phyloP scores from a whole-genome alignment of 2,888 invertebrate genomes.

The Polydrusus tereticollis region DNA sequence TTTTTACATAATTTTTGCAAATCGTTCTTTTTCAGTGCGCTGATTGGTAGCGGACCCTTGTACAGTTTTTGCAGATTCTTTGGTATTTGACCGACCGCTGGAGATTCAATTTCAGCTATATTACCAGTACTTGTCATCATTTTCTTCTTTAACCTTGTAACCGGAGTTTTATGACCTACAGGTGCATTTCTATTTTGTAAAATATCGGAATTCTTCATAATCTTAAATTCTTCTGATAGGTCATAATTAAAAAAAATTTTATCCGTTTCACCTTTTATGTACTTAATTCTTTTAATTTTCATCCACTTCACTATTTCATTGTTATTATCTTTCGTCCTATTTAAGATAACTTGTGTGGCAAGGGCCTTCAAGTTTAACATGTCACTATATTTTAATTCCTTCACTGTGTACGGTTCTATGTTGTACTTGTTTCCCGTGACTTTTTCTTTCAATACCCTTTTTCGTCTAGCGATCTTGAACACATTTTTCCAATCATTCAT shows the following conservation, averaged over 20 bases:
- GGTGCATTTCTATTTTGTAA: not conserved
- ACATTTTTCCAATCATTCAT: constrained; percentile 24
- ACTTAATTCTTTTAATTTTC: not conserved
- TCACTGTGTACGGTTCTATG: not conserved
- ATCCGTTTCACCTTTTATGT: not conserved
- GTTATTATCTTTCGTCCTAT: not conserved
- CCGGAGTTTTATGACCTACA: not conserved
- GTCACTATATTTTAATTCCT: not conserved
- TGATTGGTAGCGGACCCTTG: not conserved
- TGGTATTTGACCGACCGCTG: not conserved
- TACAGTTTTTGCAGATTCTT: not conserved
- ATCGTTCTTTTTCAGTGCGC: not conserved
- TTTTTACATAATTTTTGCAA: not conserved
- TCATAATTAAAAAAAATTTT: not conserved
- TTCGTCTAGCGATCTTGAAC: not conserved
- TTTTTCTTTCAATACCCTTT: not conserved
- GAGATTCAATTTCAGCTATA: not conserved
- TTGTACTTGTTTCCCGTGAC: not conserved
- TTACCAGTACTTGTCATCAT: not conserved
- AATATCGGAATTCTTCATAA: not conserved
- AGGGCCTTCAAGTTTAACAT: not conserved
- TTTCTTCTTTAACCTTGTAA: not conserved
- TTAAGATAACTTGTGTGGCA: not conserved
- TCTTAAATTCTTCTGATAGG: not conserved
- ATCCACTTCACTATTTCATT: not conserved